Base-by-base conservation (phyloP, 2,888 invertebrate genomes). In the Ichneumon xanthorius region DNA sequence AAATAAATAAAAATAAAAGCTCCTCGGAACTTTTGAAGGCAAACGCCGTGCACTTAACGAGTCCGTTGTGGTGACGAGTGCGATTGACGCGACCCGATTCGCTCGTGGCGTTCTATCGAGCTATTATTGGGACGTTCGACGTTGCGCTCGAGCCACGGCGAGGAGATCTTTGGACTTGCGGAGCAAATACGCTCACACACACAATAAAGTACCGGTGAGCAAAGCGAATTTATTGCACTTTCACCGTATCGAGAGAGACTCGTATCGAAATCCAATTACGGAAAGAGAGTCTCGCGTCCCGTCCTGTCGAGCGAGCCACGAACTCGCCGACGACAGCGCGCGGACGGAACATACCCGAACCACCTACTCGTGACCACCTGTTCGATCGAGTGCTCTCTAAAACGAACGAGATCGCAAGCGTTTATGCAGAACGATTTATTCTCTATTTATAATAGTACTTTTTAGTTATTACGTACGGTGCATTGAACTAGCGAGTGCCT, bases 261-360 rank as follows among this genome's bases (percentile, higher is more conserved):
- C 78, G 76, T 75, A 87, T 86, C 86, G 86, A 82, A 80, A 87
- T 82, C 86, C 87, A 87, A 87, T 87, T 87, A 86, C 82, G 84
- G 86, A 75, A 84, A 55, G 53, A 68, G 73, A 72, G 67, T 68
- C 48, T 48, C 61, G 58, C 16, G 78, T 11, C 19, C 30, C 45
- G 58, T 78, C 48, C 19, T 45, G 55, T 70, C 48, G 70, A 26
- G 50, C 70, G 70, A 48, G 37, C 14, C 45, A 19, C 48, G 67
- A 40, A 68, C 55, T 63, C 72, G 67, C 19, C 53, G 81, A n/a
- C 14, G 26, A 33, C 30, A 33, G 30, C 30, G 63, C 63, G 6
- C 26, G 14, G 16, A 14, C 14, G 30, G 16, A 16, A n/a, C 30
- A 33, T n/a, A 4, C 6, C 30, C 16, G 63, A 63, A 50, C 80